Evolutionary conservation across 2,113 vertebrate genomes (phyloP).

Genomic region (Elgaria multicarinata): DNA sequence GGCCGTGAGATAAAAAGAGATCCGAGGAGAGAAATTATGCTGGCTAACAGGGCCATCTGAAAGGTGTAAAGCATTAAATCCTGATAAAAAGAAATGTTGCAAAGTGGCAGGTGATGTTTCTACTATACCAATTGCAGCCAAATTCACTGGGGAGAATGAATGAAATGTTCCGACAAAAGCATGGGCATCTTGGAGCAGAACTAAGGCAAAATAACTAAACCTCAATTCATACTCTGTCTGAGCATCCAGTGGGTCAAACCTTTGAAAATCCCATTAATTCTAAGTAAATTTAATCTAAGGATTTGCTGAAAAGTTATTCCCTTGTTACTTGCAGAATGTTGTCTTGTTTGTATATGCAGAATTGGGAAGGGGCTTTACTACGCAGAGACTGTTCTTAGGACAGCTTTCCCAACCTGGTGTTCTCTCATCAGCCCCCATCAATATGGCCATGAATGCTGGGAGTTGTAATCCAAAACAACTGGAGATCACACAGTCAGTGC

Average conservation of each 20-base stretch:
- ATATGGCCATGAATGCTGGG: too few species aligned
- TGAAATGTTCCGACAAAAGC: conserved; percentile 63
- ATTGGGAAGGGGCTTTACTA: not conserved
- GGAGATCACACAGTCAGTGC: too few species aligned
- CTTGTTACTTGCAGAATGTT: not conserved
- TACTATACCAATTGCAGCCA: conserved; percentile 60
- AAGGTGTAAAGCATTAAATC: conserved; percentile 63
- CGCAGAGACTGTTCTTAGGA: not conserved
- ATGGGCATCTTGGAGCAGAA: conserved; percentile 54
- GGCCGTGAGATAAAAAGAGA: conserved; percentile 37
- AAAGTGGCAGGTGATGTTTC: conserved; percentile 62
- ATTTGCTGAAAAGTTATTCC: not conserved
- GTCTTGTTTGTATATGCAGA: accelerated
- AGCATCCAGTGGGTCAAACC: conserved; percentile 39
- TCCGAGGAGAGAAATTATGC: conserved; percentile 47
- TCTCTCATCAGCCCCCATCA: too few species aligned
- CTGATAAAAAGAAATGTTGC: conserved; percentile 64
- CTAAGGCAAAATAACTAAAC: conserved; percentile 29
- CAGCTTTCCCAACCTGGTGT: too few species aligned
- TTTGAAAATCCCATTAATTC: not conserved
- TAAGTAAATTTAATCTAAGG: not conserved
- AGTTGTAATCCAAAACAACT: too few species aligned
- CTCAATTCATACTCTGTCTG: conserved; percentile 48
- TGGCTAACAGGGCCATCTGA: conserved; percentile 49
- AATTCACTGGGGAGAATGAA: conserved; percentile 71